Percentiles rank a stretch among this genome's conserved stretches.
phyloP scores from a whole-genome alignment of 2,113 vertebrate genomes.

The Pseudolaguvia tuberculata region DNA sequence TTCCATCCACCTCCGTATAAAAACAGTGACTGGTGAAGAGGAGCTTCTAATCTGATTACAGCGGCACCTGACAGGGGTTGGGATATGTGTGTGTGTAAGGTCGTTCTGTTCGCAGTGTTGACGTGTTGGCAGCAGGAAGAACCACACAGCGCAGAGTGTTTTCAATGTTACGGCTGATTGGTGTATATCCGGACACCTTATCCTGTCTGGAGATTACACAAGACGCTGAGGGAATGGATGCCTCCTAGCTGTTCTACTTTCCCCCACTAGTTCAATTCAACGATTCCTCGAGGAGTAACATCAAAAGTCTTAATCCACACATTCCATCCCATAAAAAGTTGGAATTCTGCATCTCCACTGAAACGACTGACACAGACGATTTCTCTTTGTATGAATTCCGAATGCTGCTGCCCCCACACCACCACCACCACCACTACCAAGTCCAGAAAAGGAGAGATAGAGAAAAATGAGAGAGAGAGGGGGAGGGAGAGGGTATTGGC shows the following conservation, averaged over 20 bases:
- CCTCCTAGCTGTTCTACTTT: neutral
- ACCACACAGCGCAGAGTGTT: too few species aligned
- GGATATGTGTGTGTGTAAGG: too few species aligned
- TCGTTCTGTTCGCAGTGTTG: too few species aligned
- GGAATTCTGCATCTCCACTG: neutral
- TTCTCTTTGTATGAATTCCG: constrained; percentile 1
- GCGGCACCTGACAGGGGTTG: too few species aligned
- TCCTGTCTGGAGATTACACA: neutral
- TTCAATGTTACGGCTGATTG: too few species aligned
- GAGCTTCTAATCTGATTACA: too few species aligned
- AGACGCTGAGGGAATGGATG: neutral
- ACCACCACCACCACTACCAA: neutral
- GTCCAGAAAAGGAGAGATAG: neutral
- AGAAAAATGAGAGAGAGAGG: constrained; percentile 1
- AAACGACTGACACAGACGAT: constrained; percentile 20
- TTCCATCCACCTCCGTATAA: too few species aligned
- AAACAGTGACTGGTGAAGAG: too few species aligned
- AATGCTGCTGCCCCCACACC: neutral
- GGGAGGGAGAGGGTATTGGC: constrained; percentile 21
- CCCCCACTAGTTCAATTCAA: neutral
- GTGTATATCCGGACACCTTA: neutral
- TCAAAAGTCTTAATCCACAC: too few species aligned
- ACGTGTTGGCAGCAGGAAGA: too few species aligned
- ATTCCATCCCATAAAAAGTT: too few species aligned
- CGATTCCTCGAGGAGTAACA: neutral